These are phyloP conservation scores for Ariolimax columbianus DNA, from an alignment of 2,888 invertebrate genomes.

Conservation along the genomic window DNA sequence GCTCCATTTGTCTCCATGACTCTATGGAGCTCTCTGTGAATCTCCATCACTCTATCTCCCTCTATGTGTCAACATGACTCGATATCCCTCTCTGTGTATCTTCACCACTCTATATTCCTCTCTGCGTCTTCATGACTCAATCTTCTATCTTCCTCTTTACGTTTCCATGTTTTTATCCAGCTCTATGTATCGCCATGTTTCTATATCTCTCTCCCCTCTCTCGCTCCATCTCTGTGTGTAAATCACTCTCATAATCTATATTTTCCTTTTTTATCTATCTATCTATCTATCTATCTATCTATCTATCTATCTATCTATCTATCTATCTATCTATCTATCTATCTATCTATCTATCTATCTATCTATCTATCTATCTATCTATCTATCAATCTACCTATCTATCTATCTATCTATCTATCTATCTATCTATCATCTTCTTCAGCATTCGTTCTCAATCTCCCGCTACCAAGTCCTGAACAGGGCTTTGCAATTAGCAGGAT, in stretches of 20 bases:
- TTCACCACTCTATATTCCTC: no score
- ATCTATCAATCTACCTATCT: no score
- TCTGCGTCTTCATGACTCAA: no score
- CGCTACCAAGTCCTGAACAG: no score
- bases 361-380: background rate
- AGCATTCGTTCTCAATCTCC: no score
- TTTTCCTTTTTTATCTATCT: background rate
- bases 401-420: constrained; percentile 20
- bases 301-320: constrained; percentile 1
- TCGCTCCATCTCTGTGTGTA: background rate
- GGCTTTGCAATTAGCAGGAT: no score
- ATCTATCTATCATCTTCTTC: constrained; percentile 9
- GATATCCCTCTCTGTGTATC: no score
- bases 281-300: background rate
- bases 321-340: background rate
- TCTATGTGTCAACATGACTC: no score
- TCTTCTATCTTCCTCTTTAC: no score
- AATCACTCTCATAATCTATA: background rate
- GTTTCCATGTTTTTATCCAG: constrained; percentile 38
- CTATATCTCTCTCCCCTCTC: constrained; percentile 32
- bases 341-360: background rate
- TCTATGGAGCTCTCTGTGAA: no score
- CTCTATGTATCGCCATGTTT: constrained; percentile 29
- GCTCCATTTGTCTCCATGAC: no score
- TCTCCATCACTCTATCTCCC: no score